These are phyloP conservation scores for Cylindroiulus punctatus DNA, from an alignment of 2,888 invertebrate species.

Conservation along the genomic window DNA sequence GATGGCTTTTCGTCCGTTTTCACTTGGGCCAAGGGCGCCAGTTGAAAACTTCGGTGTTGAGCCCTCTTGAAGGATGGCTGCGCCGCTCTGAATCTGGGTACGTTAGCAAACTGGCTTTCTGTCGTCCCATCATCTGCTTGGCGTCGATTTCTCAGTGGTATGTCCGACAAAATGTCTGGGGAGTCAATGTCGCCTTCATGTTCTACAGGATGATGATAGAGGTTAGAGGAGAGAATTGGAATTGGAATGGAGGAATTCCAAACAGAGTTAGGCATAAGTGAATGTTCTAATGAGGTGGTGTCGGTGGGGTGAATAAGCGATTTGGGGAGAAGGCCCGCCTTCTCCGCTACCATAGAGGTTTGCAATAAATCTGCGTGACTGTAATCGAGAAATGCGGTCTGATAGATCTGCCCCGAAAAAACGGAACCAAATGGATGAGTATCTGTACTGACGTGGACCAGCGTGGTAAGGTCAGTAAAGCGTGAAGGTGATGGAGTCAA, in stretches of 20 bases:
- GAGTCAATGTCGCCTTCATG: constrained; percentile 12
- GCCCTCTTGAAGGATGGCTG: constrained; percentile 48
- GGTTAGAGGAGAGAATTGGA: constrained; percentile 50
- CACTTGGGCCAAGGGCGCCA: background rate
- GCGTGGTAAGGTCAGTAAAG: constrained; percentile 16
- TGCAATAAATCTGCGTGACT: constrained; percentile 33
- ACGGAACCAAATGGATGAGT: constrained; percentile 58
- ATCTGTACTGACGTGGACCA: constrained; percentile 46
- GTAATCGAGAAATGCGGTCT: constrained; percentile 57
- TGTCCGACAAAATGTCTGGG: background rate
- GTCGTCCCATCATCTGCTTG: constrained; percentile 50
- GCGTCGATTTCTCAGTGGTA: constrained; percentile 34
- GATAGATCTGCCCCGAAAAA: constrained; percentile 60
- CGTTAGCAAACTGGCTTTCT: constrained; percentile 11
- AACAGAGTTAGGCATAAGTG: constrained; percentile 27
- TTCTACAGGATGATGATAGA: constrained; percentile 52
- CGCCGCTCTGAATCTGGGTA: constrained; percentile 48
- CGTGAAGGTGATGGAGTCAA: constrained; percentile 43
- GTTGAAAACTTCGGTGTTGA: background rate
- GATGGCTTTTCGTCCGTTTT: background rate
- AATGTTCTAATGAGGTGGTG: constrained; percentile 29
- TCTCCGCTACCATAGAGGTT: background rate
- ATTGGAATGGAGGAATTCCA: background rate
- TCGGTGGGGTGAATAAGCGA: constrained; percentile 26
- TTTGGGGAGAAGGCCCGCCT: background rate